phyloP scores from a whole-genome alignment of 2,888 invertebrate genomes.

The Oligia strigilis region DNA sequence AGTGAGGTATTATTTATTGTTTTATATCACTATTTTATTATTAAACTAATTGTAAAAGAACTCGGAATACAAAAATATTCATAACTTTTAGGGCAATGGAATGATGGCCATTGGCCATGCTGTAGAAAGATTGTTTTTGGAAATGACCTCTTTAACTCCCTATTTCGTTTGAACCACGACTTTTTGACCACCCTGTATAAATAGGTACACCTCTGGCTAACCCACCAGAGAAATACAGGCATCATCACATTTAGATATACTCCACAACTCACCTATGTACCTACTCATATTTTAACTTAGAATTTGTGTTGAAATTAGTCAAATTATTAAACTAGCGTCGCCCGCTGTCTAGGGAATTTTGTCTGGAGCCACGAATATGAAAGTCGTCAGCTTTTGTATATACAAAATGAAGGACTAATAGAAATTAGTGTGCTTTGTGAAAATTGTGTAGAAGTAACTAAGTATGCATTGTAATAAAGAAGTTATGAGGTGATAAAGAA shows the following conservation, averaged over 20 bases:
- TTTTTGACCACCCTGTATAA: no score
- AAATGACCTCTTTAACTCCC: no score
- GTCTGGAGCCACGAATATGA: slow-evolving; percentile 32
- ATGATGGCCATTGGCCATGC: no score
- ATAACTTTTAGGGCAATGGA: no score
- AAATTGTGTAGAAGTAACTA: neutral
- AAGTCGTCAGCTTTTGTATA: slow-evolving; percentile 10
- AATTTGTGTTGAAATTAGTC: slow-evolving; percentile 38
- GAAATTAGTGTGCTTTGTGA: slow-evolving; percentile 1
- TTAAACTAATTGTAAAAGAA: no score
- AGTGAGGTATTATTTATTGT: no score
- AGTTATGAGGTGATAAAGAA: neutral
- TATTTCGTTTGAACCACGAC: no score
- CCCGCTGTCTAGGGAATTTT: slow-evolving; percentile 35
- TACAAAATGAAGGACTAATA: slow-evolving; percentile 30
- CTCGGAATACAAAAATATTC: no score
- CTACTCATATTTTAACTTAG: slow-evolving; percentile 19
- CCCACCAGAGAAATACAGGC: neutral
- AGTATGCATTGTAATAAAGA: slow-evolving; percentile 7
- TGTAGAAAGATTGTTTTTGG: no score
- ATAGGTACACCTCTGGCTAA: no score
- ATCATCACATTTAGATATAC: neutral
- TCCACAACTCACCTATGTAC: neutral
- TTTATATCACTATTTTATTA: no score
- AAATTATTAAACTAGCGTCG: slow-evolving; percentile 45